Conservation (phyloP, 1,140 invertebrate species). For the Teleogryllus occipitalis region DNA sequence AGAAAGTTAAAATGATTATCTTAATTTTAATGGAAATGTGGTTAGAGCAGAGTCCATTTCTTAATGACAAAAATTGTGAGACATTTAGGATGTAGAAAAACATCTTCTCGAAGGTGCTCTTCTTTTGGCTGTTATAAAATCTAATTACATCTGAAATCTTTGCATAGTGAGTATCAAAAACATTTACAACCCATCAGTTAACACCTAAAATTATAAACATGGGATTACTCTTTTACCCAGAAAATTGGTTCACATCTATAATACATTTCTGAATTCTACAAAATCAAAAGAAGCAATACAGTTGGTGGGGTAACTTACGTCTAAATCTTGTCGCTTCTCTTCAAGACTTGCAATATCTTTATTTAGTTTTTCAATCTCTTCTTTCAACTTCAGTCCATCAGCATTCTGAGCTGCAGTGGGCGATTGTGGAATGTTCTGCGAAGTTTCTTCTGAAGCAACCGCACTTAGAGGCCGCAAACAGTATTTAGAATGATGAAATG, state of each 20-base stretch:
- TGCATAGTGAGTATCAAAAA: no score
- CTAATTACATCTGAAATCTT: not conserved
- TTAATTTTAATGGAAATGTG: no score
- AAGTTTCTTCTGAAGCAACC: constrained; percentile 11
- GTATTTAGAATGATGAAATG: not conserved
- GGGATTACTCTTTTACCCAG: not conserved
- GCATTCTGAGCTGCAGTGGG: not conserved
- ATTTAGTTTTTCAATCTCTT: constrained; percentile 7
- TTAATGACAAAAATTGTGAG: no score
- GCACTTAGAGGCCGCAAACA: constrained; percentile 1
- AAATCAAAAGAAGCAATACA: no score
- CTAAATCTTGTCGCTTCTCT: constrained; percentile 13
- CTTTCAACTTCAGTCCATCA: constrained; percentile 10
- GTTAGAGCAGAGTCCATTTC: no score
- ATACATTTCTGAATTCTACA: not conserved
- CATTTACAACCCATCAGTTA: not conserved
- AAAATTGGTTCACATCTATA: not conserved
- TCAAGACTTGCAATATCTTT: constrained; percentile 8
- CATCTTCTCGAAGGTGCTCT: no score
- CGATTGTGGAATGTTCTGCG: constrained; percentile 6
- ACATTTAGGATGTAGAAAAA: no score
- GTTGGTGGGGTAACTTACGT: not conserved
- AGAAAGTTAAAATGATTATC: no score
- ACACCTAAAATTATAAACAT: not conserved
- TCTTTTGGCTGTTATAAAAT: not conserved